Conservation (phyloP, 2,797 vertebrate species). For the Pipistrellus pipistrellus region DNA sequence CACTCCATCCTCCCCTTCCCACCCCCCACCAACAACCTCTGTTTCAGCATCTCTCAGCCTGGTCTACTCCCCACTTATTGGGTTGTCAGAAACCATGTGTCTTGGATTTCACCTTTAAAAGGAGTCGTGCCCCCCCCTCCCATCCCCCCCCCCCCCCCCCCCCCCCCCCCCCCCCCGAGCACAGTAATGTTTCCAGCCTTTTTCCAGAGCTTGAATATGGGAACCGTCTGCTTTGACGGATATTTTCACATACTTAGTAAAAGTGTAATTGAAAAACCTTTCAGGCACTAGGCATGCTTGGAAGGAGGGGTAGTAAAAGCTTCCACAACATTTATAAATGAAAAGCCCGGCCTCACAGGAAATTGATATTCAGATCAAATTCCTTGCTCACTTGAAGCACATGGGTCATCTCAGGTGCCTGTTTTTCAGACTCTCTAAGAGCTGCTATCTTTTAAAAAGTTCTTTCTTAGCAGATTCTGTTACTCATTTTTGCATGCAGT, state of each 20-base stretch:
- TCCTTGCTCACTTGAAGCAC: slow-evolving; percentile 13
- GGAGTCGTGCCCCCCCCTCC: too few relatives aligned
- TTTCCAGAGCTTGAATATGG: neutral
- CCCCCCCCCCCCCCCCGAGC: rapidly evolving
- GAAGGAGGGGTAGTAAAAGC: neutral
- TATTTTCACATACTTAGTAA: slow-evolving; percentile 35
- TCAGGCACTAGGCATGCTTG: neutral
- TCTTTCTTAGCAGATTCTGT: neutral
- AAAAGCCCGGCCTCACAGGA: slow-evolving; percentile 6
- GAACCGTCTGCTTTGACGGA: neutral
- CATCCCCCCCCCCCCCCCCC: rapidly evolving
- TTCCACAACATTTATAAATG: neutral
- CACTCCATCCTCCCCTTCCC: neutral
- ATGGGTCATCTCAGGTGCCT: neutral
- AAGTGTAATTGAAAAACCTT: slow-evolving; percentile 38
- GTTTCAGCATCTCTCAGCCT: neutral
- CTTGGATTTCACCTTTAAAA: neutral
- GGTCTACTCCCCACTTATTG: neutral
- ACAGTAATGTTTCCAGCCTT: neutral
- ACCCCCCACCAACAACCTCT: neutral
- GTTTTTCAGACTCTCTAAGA: neutral
- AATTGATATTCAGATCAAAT: neutral
- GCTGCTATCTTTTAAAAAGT: neutral
- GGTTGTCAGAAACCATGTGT: neutral
- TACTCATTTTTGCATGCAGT: neutral